Base-by-base conservation (phyloP, 1,140 invertebrate species). In the Linepithema humile region DNA sequence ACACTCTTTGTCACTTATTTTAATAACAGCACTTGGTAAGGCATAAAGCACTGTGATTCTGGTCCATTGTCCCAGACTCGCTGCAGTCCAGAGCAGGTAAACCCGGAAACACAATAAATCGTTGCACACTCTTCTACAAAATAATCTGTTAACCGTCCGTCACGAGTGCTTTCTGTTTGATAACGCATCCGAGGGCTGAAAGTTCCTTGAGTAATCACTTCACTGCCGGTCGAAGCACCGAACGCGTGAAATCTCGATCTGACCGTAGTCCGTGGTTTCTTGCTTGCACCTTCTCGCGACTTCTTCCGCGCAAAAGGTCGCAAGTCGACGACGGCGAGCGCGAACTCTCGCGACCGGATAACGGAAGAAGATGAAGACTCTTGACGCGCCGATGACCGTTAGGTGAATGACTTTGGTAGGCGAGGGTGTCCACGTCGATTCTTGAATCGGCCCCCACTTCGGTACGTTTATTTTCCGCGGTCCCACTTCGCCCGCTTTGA, bases 331-430 rank as follows among this genome's bases (percentile, higher is more conserved):
- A 17, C 20, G 26, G 23, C 9, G 40, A 38, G 6, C 48, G 32
- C 43, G 48, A 53, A 6, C 57, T 38, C 20, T 38, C 38, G 29
- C 32, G 29, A 55, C 67, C 85, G 85, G 65, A 74, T 88, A 85
- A 88, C 83, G 77, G 86, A 74, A 77, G 86, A 85, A 85, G 78
- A 90, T 65, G 84, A 88, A 75, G 88, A 86, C 88, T 87, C 90
- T 90, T 85, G 88, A 89, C 87, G 87, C 90, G 86, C 62, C 89
- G 92, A 91, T 92, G 91, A 92, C 91, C 90, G 91, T 91, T 91
- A 91, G 92, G 91, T 92, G 92, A 92, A 92, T 92, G 92, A 92
- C 91, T 91, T 91, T 89, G 80, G 87, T 85, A 73, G 86, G 85
- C 82, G 90, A 90, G 88, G 88, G 88, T 90, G 89, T 87, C 88